phyloP scores from a whole-genome alignment of 2,888 invertebrate species.

The Aphodius granarius region DNA sequence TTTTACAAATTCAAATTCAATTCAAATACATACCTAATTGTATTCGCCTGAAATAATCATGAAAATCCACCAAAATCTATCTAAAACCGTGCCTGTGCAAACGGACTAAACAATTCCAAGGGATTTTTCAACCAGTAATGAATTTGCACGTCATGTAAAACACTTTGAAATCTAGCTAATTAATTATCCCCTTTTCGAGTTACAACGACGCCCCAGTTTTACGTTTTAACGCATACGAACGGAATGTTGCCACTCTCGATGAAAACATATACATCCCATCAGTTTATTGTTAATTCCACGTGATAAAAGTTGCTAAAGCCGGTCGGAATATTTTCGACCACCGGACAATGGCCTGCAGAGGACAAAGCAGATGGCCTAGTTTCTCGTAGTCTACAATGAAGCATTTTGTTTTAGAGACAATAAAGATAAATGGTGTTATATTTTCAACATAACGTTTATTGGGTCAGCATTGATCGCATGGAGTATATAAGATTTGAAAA shows the following conservation, averaged over 20 bases:
- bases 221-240: background rate
- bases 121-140: background rate
- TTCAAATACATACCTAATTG: too few species aligned
- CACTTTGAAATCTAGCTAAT: background rate
- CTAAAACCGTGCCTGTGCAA: background rate
- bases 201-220: background rate
- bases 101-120: background rate
- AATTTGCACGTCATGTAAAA: background rate
- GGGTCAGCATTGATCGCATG: background rate
- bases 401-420: constrained; percentile 13
- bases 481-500: background rate
- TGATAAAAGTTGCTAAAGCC: background rate
- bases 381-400: background rate
- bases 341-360: constrained; percentile 2
- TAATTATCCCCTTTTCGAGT: background rate
- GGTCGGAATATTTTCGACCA: constrained; percentile 5
- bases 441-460: background rate
- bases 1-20: too few species aligned
- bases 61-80: background rate
- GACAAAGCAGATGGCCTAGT: constrained; percentile 12
- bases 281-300: background rate
- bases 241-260: background rate
- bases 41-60: too few species aligned
- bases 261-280: background rate
- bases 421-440: constrained; percentile 1